A percentile compares a stretch with the other conserved stretches of the same genome.
These are phyloP conservation scores for Erithacus rubecula DNA, from an alignment of 2,797 vertebrate species.

Conservation along the genomic window DNA sequence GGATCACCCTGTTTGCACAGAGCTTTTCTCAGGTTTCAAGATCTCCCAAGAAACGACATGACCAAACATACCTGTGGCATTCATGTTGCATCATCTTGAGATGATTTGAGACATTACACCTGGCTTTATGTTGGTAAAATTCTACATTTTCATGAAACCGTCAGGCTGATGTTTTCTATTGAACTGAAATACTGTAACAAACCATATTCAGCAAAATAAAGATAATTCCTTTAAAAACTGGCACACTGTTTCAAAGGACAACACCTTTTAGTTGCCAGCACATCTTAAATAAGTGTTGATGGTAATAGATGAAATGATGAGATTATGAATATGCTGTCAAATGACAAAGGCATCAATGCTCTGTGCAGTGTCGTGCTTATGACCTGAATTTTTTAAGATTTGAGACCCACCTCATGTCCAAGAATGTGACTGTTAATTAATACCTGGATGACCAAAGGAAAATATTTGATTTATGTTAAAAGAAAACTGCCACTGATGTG, in stretches of 20 bases:
- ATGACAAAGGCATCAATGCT: not conserved
- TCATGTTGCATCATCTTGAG: not conserved
- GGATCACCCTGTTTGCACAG: not conserved
- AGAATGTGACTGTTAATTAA: not conserved
- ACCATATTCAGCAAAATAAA: not conserved
- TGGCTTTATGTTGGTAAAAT: not conserved
- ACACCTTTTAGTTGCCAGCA: not conserved
- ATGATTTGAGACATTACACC: accelerated
- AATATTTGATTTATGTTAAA: not conserved
- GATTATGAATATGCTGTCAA: not conserved
- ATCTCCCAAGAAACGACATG: not conserved
- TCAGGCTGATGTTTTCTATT: not conserved
- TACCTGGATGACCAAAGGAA: not conserved
- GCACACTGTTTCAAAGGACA: not conserved
- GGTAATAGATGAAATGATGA: not conserved
- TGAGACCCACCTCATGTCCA: not conserved
- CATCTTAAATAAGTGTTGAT: not conserved
- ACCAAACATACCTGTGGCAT: not conserved
- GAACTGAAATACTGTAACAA: not conserved
- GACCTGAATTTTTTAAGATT: not conserved
- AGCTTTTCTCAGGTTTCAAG: not conserved
- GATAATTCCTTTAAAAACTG: not conserved
- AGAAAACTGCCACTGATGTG: not conserved
- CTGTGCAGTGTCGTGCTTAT: not conserved
- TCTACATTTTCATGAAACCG: not conserved